Evolutionary conservation across 2,888 invertebrate genomes (phyloP), one percentile per base, ranked within the genome.

Genomic region (Netelia fuscicornis): DNA sequence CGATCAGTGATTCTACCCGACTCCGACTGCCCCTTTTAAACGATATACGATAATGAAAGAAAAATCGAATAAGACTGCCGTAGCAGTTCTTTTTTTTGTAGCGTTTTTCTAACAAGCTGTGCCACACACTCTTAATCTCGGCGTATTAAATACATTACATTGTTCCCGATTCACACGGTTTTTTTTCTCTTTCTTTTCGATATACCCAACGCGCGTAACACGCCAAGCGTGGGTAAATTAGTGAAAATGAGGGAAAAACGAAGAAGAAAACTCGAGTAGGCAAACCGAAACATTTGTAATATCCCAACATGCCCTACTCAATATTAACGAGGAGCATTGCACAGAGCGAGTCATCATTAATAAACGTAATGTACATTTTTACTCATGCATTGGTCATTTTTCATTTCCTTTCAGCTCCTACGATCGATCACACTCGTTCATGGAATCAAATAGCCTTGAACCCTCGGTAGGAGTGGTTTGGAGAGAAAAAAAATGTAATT

Each of bases 311-410:
- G 85, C 84, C 86, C 88, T 81, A 84, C 85, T 86, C 78, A 83
- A 86, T 85, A 85, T 86, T 86, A 72, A 85, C 72, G 80, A 81
- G 71, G 83, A 85, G 71, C 74, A 77, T 85, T 80, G 86, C 83
- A 78, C 86, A 85, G 83, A 86, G 82, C 87, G 81, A 86, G 85
- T 86, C 87, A 85, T 86, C 86, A 91, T 92, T 90, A 91, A 92
- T 92, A 91, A 93, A 93, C 91, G 90, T 93, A 92, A 92, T 92
- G 92, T 92, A 92, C 91, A 92, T 93, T 93, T 93, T 93, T 90
- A 86, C 87, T 81, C 42, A 48, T 54, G 56, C 58, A 17, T 75
- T 25, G 25, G n/a, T 52, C 42, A 75, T 37, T 60, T 52, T 84
- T 68, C 37, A 64, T 62, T 52, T 44, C 74, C 23, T 37, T 48